Evolutionary conservation across 2,888 invertebrate species (phyloP).

Genomic region (Patella depressa): DNA sequence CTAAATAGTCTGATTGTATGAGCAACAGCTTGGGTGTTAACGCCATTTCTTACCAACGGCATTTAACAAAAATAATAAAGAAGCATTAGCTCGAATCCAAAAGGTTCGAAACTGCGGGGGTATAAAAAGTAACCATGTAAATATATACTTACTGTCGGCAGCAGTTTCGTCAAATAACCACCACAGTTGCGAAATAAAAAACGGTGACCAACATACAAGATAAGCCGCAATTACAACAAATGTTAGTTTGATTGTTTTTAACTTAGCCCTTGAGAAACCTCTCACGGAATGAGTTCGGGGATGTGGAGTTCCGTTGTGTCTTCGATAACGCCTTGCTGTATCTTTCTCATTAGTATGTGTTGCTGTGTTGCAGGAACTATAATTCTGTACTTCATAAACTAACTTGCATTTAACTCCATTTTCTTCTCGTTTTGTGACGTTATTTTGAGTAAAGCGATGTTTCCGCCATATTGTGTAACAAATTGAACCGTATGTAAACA

Average conservation of each 20-base stretch:
- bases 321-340: background rate
- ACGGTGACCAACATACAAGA: conserved; percentile 80
- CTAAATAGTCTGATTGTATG: too few relatives aligned
- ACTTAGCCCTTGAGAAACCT: conserved; percentile 71
- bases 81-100: too few relatives aligned
- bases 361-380: conserved; percentile 1
- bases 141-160: conserved; percentile 27
- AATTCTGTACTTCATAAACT: conserved; percentile 9
- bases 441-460: conserved; percentile 26
- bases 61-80: too few relatives aligned
- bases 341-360: background rate
- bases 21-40: too few relatives aligned
- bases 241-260: conserved; percentile 74
- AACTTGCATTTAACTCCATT: conserved; percentile 15
- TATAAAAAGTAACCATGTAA: background rate
- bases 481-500: conserved; percentile 60
- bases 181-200: conserved; percentile 79
- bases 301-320: conserved; percentile 13
- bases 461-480: conserved; percentile 65
- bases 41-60: too few relatives aligned
- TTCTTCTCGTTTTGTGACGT: conserved; percentile 14
- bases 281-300: conserved; percentile 52
- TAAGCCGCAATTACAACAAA: conserved; percentile 74
- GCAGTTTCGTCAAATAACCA: conserved; percentile 61
- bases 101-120: too few relatives aligned